These are phyloP conservation scores for Brevimyrus niger DNA, from an alignment of 2,113 vertebrate species.

Conservation along the genomic window DNA sequence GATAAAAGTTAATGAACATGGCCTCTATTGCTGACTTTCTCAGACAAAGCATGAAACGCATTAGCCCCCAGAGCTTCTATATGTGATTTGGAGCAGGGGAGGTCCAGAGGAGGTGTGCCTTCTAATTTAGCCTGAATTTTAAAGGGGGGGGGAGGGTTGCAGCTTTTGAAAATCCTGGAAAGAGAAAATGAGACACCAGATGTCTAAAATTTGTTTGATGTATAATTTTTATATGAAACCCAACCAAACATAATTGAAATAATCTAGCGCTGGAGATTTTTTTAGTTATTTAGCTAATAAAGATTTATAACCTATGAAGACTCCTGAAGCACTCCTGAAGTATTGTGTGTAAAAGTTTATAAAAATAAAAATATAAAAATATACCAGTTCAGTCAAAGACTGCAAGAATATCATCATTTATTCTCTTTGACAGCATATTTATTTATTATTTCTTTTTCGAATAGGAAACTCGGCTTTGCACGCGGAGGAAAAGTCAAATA, in stretches of 20 bases:
- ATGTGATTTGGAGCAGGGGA: background rate
- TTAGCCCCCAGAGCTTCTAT: background rate
- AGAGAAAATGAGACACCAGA: background rate
- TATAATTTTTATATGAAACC: background rate
- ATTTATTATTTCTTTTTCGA: background rate
- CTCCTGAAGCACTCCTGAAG: background rate
- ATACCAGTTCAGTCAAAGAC: background rate
- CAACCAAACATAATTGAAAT: background rate
- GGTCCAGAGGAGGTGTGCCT: background rate
- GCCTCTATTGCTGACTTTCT: background rate
- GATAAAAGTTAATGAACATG: conserved; percentile 5
- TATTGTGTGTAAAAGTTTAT: background rate
- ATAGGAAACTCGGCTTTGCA: background rate
- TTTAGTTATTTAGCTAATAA: background rate
- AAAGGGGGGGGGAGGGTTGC: background rate
- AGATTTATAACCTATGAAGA: background rate
- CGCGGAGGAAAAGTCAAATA: background rate
- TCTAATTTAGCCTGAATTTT: background rate
- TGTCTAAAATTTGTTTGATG: background rate
- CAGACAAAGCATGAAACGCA: background rate
- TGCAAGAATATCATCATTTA: background rate
- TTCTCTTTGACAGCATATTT: background rate
- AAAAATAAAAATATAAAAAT: background rate
- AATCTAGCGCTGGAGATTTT: background rate
- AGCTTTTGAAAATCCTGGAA: background rate